Conservation (phyloP, 2,113 vertebrate species). For the Buteo buteo region DNA sequence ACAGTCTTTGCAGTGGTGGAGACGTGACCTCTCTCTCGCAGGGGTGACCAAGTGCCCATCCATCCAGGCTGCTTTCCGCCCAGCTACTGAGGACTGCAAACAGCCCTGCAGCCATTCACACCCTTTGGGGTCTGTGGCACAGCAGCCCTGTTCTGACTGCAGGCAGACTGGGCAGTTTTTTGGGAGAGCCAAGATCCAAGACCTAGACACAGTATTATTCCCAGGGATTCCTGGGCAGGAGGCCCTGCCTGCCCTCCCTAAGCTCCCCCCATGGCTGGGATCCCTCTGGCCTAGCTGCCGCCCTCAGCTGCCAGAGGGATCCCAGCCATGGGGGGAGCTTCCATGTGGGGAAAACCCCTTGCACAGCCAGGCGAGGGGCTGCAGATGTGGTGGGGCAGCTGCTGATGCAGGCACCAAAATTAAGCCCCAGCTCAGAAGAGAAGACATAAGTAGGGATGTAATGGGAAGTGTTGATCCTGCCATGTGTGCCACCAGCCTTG, state of each 20-base stretch:
- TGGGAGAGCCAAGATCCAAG: background rate
- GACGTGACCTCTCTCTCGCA: background rate
- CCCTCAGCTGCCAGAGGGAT: background rate
- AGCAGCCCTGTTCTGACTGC: background rate
- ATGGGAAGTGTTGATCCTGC: background rate
- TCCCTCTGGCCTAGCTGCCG: background rate
- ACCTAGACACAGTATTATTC: background rate
- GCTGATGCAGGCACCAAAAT: background rate
- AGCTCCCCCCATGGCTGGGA: background rate
- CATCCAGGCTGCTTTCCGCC: background rate
- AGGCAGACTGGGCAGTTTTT: background rate
- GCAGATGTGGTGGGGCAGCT: background rate
- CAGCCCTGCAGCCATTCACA: accelerated
- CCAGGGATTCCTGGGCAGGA: background rate
- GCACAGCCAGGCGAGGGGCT: background rate
- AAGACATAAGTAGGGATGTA: background rate
- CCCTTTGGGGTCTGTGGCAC: background rate
- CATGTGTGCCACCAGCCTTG: background rate
- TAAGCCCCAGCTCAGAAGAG: background rate
- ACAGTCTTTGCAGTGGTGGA: background rate
- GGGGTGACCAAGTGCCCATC: background rate
- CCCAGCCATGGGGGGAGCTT: background rate
- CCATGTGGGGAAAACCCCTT: background rate
- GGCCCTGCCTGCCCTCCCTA: background rate
- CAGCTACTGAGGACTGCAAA: background rate